phyloP scores from a whole-genome alignment of 2,888 invertebrate species.

The Elegia similella region DNA sequence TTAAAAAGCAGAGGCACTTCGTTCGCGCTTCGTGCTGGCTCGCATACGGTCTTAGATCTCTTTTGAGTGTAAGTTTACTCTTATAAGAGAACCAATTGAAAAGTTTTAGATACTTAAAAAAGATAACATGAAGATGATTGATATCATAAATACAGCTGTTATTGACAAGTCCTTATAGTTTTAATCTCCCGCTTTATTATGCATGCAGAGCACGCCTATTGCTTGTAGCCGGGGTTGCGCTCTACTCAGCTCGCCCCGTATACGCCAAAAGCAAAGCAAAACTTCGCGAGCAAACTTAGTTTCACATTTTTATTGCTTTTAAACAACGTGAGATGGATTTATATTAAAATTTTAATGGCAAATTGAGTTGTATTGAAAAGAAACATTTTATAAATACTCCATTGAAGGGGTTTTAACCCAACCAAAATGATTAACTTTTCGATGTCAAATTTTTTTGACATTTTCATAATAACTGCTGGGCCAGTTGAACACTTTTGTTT shows the following conservation, averaged over 20 bases:
- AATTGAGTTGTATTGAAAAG: slow-evolving; percentile 5
- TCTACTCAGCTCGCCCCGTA: slow-evolving; percentile 57
- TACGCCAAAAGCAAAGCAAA: slow-evolving; percentile 67
- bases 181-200: slow-evolving; percentile 78
- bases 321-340: slow-evolving; percentile 74
- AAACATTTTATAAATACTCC: not conserved
- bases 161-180: slow-evolving; percentile 77
- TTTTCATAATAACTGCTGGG: too few relatives aligned
- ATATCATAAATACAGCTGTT: slow-evolving; percentile 21
- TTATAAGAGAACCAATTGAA: too few relatives aligned
- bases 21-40: too few relatives aligned
- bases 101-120: too few relatives aligned
- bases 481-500: too few relatives aligned
- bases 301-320: slow-evolving; percentile 78
- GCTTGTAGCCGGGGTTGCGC: slow-evolving; percentile 71
- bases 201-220: slow-evolving; percentile 79
- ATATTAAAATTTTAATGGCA: slow-evolving; percentile 65
- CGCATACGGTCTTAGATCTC: too few relatives aligned
- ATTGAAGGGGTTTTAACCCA: too few relatives aligned
- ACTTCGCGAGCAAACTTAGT: slow-evolving; percentile 74
- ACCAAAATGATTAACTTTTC: too few relatives aligned
- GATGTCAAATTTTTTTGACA: too few relatives aligned
- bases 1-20: too few relatives aligned
- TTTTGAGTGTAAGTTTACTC: too few relatives aligned
- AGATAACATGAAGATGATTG: too few relatives aligned